phyloP scores from a whole-genome alignment of 1,140 invertebrate species.

The Spodoptera frugiperda region DNA sequence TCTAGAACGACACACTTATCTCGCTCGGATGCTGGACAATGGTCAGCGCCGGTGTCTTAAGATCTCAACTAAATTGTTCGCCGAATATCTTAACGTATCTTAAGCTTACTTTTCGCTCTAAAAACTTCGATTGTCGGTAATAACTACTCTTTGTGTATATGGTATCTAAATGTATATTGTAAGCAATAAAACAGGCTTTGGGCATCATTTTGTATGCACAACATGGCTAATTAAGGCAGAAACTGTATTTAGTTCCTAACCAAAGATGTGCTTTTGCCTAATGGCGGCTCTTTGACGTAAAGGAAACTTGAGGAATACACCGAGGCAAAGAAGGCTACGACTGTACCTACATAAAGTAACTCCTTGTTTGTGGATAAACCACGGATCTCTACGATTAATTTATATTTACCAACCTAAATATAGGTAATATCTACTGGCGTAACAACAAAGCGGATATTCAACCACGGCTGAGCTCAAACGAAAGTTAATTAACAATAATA shows the following conservation, averaged over 20 bases:
- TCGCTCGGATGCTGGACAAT: conserved; percentile 51
- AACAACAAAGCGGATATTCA: conserved; percentile 12
- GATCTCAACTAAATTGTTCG: conserved; percentile 20
- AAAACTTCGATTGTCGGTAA: no score
- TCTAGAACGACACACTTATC: conserved; percentile 68
- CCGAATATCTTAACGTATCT: conserved; percentile 18
- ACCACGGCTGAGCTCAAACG: conserved; percentile 10
- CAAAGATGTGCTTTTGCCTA: not conserved
- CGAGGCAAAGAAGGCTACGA: not conserved
- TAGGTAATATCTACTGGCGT: conserved; percentile 9
- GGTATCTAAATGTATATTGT: not conserved
- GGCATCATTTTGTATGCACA: not conserved
- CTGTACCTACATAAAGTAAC: conserved; percentile 1
- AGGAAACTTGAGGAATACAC: not conserved
- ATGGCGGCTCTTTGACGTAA: not conserved
- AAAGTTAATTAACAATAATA: conserved; percentile 43
- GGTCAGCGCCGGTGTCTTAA: conserved; percentile 41
- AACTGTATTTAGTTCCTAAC: not conserved
- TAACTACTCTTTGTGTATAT: not conserved
- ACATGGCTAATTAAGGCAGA: not conserved
- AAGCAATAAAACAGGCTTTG: no score
- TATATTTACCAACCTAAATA: conserved; percentile 11
- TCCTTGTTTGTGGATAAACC: not conserved
- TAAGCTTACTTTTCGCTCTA: no score
- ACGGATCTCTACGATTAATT: not conserved